Base-by-base conservation (phyloP, 2,113 vertebrate species). In the Polypterus bichir region DNA sequence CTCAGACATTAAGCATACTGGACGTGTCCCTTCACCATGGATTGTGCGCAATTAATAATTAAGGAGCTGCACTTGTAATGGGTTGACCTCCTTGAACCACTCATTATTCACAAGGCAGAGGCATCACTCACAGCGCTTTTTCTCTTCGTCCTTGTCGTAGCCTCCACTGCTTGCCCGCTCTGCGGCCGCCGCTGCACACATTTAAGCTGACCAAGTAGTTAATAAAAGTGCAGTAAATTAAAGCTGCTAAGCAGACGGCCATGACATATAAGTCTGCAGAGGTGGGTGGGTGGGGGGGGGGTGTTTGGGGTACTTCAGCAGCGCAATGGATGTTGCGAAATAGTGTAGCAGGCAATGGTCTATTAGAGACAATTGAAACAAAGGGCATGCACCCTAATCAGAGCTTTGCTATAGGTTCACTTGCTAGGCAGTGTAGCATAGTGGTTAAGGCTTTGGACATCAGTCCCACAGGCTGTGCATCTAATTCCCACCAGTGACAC, bases 21-120 rank as follows among this genome's bases (percentile, higher is more conserved):
- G 84, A 85, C 82, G 79, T 83, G 88, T 94, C 88, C 84, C 88
- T 86, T 89, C 84, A 83, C 90, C 88, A 81, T 85, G 85, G 86
- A 89, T 91, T 87, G 88, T 86, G 87, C 89, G 89, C 94, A 93
- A 96, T 95, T 93, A 96, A 94, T 94, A 93, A 93, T 91, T 92
- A 92, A 92, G 90, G 80, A 81, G 82, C 76, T 88, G 80, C 81
- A 64, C 65, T 90, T 90, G 89, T 91, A 92, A 91, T 90, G 88
- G 91, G 86, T 92, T 96, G 89, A 94, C 91, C 93, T 77, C 77
- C 77, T 73, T 94, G 91, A 93, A 89, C 91, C 80, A 74, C 87
- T 93, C 90, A 91, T 96, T 96, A 94, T 84, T 94, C 89, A 90
- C 84, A 74, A 81, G 82, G 88, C 86, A 86, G 81, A 85, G 76